Percentiles rank a stretch among this genome's conserved stretches.
Evolutionary conservation across 2,888 invertebrate species (phyloP).

Genomic region (Hirtodrosophila cameraria): DNA sequence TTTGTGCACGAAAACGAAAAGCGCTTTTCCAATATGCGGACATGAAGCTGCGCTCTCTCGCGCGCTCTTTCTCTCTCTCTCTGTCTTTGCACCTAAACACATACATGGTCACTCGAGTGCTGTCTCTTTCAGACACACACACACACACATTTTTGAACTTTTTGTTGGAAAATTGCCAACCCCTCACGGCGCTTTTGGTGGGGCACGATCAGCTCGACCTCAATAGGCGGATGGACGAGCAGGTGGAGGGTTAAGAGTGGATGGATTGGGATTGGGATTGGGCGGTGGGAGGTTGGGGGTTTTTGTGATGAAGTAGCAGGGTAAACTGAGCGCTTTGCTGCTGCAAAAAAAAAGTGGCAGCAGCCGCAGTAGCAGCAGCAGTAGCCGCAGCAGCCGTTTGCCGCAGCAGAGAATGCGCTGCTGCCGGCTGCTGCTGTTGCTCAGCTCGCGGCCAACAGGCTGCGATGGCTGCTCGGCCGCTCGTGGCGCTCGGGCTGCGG

Average conservation of each 20-base stretch:
- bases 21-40: constrained; percentile 30
- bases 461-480: constrained; percentile 76
- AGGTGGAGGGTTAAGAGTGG: not conserved
- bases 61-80: not conserved
- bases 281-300: not conserved
- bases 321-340: not conserved
- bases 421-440: constrained; percentile 54
- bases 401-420: constrained; percentile 31
- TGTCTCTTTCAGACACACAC: not conserved
- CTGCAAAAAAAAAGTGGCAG: too few species aligned
- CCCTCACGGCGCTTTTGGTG: constrained; percentile 66
- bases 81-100: not conserved
- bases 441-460: constrained; percentile 72
- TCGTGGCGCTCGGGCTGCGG: constrained; percentile 69
- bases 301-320: not conserved
- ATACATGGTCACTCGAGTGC: constrained; percentile 3
- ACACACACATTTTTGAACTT: constrained; percentile 52
- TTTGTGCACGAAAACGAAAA: constrained; percentile 28
- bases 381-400: constrained; percentile 12
- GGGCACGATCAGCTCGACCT: constrained; percentile 71
- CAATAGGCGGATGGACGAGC: constrained; percentile 42
- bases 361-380: constrained; percentile 7
- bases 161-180: constrained; percentile 73
- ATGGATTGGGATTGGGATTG: not conserved
- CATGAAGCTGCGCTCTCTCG: constrained; percentile 67